Conservation (phyloP, 1,140 invertebrate species). For the Schlechtendalia chinensis region DNA sequence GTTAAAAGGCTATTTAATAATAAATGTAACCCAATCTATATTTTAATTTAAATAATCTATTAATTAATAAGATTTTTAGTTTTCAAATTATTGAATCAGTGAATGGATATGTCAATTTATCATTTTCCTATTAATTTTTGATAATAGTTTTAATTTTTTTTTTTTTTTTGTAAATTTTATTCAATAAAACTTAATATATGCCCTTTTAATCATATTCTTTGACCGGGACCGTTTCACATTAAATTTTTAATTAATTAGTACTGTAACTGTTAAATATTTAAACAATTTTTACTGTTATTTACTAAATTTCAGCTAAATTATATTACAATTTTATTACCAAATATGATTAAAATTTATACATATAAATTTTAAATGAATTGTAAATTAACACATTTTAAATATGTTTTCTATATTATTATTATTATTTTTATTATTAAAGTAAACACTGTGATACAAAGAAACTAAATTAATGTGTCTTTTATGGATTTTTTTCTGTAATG, state of each 20-base stretch:
- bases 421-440: background rate
- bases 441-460: slow-evolving; percentile 43
- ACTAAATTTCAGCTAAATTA: background rate
- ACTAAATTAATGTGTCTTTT: slow-evolving; percentile 15
- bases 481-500: slow-evolving; percentile 5
- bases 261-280: background rate
- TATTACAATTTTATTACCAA: background rate
- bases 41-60: slow-evolving; percentile 29
- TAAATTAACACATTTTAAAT: background rate
- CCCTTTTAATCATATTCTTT: slow-evolving; percentile 14
- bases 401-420: background rate
- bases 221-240: background rate
- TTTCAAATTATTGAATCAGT: slow-evolving; percentile 16
- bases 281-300: background rate
- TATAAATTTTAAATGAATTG: background rate
- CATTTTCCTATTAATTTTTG: slow-evolving; percentile 36
- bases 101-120: slow-evolving; percentile 8
- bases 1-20: background rate
- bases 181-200: background rate
- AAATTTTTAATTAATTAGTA: background rate
- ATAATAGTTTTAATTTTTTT: slow-evolving; percentile 12
- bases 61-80: background rate
- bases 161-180: slow-evolving; percentile 9
- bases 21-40: background rate
- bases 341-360: background rate